Evolutionary conservation across 53 echinoderm and acorn worm genomes (phyloP), one percentile per base, ranked within the genome.

Genomic region (Patiria pectinifera): DNA sequence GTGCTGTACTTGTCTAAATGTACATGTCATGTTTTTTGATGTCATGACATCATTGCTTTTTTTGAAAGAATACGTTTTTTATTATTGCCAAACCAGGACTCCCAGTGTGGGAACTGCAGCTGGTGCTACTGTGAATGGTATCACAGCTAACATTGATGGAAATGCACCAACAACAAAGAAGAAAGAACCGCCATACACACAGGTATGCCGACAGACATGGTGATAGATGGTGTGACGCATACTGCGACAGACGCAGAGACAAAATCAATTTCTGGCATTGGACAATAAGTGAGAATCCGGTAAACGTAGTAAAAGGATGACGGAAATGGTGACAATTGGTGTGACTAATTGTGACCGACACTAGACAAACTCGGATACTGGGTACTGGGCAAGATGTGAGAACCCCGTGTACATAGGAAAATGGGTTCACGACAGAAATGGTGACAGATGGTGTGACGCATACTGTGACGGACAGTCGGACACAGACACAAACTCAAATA

Each of bases 161-260:
- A 75, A 48, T 35, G 60, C 66, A 60, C 26, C 89, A 11, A 82
- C 82, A 82, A 22, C 61, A n/a, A 91, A 87, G 82, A 93, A 87
- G 92, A 87, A 81, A 92, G 96, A 96, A 58, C 96, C 96, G 0
- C 93, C 95, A 43, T 96, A 96, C 69, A 95, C 96, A 24, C 96
- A 96, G 94, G 96, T 95, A 80, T 24, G 6, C 74, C n/a, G 11
- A 74, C n/a, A 78, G 45, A n/a, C 15, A 13, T 66, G 66, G 2
- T 71, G 16, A 44, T 35, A 35, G 35, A 35, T 11, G 60, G 60
- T 60, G 2, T 11, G 60, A 8, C 12, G 2, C 8, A 60, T 8
- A 12, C 8, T 12, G 66, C 66, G 66, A 85, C 66, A 85, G 44
- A 22, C 66, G 5, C 23, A 77, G 78, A 48, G 25, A 69, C 13